A percentile compares a stretch with the other conserved stretches of the same genome.
Conservation (phyloP, 2,797 vertebrate genomes). For the Gouania willdenowi region DNA sequence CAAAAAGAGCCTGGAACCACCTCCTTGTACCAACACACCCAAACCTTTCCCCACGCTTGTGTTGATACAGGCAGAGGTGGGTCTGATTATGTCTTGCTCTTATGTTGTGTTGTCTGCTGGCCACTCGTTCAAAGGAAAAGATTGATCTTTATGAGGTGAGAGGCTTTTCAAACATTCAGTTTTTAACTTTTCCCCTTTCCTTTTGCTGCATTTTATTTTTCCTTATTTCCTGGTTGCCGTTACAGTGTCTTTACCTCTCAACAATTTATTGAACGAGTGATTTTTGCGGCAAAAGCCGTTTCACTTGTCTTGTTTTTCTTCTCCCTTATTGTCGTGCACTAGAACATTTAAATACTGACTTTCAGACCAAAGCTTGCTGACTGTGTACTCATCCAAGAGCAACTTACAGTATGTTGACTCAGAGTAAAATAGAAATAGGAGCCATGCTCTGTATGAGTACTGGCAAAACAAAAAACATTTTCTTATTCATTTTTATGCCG, state of each 20-base stretch:
- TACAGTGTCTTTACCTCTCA: neutral
- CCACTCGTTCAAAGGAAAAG: conserved; percentile 19
- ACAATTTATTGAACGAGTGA: conserved; percentile 1
- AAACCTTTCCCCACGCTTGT: conserved; percentile 36
- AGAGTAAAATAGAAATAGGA: conserved; percentile 65
- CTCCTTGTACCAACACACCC: conserved; percentile 27
- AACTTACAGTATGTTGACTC: conserved; percentile 63
- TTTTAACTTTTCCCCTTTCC: neutral
- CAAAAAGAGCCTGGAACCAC: conserved; percentile 23
- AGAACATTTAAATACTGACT: conserved; percentile 1
- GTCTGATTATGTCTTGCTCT: conserved; percentile 32
- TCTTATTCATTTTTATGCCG: conserved; percentile 58
- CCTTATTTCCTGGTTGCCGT: neutral
- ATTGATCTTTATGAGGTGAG: conserved; percentile 53
- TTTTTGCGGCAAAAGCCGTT: conserved; percentile 21
- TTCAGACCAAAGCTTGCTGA: conserved; percentile 16
- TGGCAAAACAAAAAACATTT: conserved; percentile 50
- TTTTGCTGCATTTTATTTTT: conserved; percentile 1
- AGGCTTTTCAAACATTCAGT: conserved; percentile 7
- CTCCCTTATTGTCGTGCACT: neutral
- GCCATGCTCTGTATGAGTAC: conserved; percentile 51
- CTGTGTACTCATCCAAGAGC: conserved; percentile 48
- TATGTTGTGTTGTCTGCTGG: conserved; percentile 23
- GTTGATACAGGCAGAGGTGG: conserved; percentile 40
- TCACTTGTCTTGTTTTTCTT: neutral